A percentile compares a stretch with the other conserved stretches of the same genome.
Evolutionary conservation across 1,140 invertebrate genomes (phyloP).

Genomic region (Trissolcus basalis): DNA sequence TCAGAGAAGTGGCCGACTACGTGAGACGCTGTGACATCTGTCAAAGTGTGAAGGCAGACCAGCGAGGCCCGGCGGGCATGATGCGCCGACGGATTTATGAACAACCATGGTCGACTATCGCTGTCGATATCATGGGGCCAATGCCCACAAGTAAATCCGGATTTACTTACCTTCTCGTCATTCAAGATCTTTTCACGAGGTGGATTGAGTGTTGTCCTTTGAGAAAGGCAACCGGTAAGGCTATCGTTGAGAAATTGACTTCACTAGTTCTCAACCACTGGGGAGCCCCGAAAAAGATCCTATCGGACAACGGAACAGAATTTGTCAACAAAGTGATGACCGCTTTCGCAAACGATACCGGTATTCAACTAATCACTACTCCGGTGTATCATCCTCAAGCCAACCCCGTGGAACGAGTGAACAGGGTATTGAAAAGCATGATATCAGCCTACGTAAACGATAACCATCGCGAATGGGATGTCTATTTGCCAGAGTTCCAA

Average conservation of each 20-base stretch:
- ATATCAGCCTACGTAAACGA: background rate
- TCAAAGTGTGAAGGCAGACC: background rate
- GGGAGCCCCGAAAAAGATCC: too few species aligned
- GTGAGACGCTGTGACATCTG: background rate
- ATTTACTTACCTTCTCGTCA: background rate
- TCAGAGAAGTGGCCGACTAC: background rate
- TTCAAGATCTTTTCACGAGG: background rate
- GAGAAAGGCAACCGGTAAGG: constrained; percentile 16
- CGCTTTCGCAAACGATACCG: background rate
- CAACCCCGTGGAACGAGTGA: constrained; percentile 69
- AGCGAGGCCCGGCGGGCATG: background rate
- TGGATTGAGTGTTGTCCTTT: constrained; percentile 3
- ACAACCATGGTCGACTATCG: background rate
- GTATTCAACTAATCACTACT: constrained; percentile 21
- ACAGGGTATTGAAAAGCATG: constrained; percentile 68
- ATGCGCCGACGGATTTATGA: background rate
- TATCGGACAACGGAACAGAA: background rate
- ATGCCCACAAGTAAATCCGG: background rate
- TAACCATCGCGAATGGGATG: background rate
- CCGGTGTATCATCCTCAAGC: constrained; percentile 69
- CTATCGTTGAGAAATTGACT: too few species aligned
- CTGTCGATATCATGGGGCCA: background rate
- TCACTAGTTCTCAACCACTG: too few species aligned
- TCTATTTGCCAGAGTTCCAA: background rate
- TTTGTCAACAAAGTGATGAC: background rate